Percentiles rank a stretch among this genome's conserved stretches.
Conservation (phyloP, 2,888 invertebrate genomes). For the Ecliptopera silaceata region DNA sequence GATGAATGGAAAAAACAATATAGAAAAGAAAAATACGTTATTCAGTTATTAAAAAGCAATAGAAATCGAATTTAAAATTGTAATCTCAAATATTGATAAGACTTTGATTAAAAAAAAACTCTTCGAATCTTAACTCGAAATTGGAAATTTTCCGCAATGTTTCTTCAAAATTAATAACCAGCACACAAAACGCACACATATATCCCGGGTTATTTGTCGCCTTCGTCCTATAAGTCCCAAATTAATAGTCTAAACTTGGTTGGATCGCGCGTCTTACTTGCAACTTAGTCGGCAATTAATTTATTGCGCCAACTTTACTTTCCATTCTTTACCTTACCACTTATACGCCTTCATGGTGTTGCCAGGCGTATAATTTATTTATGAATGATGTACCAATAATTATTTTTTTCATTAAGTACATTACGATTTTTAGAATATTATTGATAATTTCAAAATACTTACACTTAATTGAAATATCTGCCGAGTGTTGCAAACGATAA, state of each 20-base stretch:
- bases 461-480: too few species aligned
- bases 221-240: constrained; percentile 70
- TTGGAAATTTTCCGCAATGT: constrained; percentile 21
- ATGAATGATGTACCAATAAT: too few species aligned
- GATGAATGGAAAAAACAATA: too few species aligned
- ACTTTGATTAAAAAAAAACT: too few species aligned
- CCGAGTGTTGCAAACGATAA: too few species aligned
- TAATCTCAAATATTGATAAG: too few species aligned
- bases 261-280: constrained; percentile 65
- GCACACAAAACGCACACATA: constrained; percentile 45
- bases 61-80: too few species aligned
- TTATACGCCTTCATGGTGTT: constrained; percentile 61
- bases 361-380: constrained; percentile 36
- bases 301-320: constrained; percentile 79
- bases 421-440: too few species aligned
- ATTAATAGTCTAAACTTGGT: constrained; percentile 80
- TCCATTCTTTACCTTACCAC: constrained; percentile 77
- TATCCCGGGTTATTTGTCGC: constrained; percentile 67
- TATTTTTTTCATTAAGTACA: too few species aligned
- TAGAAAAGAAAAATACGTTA: too few species aligned
- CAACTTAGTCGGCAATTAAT: constrained; percentile 80
- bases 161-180: constrained; percentile 38
- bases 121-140: background rate
- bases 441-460: too few species aligned
- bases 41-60: too few species aligned